Conservation (phyloP, 2,113 vertebrate species). For the Xenopus laevis region DNA sequence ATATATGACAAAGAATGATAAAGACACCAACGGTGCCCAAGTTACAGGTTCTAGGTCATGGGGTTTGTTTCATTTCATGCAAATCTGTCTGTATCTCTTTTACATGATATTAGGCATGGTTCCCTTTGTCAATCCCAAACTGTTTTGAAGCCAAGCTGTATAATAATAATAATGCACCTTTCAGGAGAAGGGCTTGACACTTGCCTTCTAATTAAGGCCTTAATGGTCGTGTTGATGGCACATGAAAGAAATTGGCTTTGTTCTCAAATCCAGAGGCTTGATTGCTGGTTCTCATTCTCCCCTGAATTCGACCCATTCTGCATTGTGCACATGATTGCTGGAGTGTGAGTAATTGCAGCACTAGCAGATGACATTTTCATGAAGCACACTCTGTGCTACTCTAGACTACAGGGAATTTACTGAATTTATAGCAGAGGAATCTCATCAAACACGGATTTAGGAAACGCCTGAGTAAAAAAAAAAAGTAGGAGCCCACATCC, state of each 20-base stretch:
- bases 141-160: constrained; percentile 71
- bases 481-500: constrained; percentile 55
- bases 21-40: too few species aligned
- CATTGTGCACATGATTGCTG: constrained; percentile 75
- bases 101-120: too few species aligned
- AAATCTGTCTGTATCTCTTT: too few species aligned
- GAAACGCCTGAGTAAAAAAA: constrained; percentile 63
- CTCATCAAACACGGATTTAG: constrained; percentile 74
- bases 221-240: constrained; percentile 76
- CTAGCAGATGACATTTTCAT: constrained; percentile 77
- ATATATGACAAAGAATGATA: too few species aligned
- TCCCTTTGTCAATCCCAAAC: constrained; percentile 55
- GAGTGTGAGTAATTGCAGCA: constrained; percentile 74
- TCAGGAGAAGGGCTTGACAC: constrained; percentile 72
- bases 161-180: constrained; percentile 73
- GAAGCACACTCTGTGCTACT: constrained; percentile 62
- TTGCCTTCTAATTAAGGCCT: constrained; percentile 80
- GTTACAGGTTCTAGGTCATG: too few species aligned
- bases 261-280: constrained; percentile 75
- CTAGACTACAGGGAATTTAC: constrained; percentile 66
- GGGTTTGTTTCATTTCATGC: too few species aligned
- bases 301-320: constrained; percentile 75
- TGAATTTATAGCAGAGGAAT: constrained; percentile 65
- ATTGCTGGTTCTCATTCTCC: constrained; percentile 79
- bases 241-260: constrained; percentile 82